These are phyloP conservation scores for Palythoa heliodiscus DNA, from an alignment of 92 coral and sea anemone species.

Conservation along the genomic window DNA sequence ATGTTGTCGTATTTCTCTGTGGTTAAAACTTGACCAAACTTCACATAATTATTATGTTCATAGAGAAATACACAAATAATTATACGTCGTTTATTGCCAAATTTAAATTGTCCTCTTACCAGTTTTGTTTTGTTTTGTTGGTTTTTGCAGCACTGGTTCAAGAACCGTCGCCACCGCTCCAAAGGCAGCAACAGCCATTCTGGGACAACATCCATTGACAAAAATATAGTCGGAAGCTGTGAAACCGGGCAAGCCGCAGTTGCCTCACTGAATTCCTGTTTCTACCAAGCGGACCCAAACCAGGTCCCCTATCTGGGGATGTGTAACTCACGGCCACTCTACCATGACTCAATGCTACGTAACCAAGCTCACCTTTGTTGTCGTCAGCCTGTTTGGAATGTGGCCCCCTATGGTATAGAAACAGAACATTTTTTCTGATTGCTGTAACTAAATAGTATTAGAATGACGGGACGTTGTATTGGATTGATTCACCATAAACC, in stretches of 20 bases:
- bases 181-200: not conserved
- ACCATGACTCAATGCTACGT: not conserved
- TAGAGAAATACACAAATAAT: no score
- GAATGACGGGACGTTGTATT: no score
- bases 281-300: not conserved
- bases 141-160: constrained; percentile 18
- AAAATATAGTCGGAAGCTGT: not conserved
- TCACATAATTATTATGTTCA: no score
- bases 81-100: no score
- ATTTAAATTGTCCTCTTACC: no score
- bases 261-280: not conserved
- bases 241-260: not conserved
- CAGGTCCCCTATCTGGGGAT: not conserved
- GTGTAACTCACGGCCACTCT: not conserved
- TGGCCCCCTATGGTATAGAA: not conserved
- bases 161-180: constrained; percentile 21
- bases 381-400: not conserved
- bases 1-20: no score
- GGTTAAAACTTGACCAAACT: no score
- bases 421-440: not conserved
- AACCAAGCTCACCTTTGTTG: not conserved
- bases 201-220: not conserved
- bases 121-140: no score
- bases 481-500: no score
- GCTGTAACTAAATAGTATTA: no score